Base-by-base conservation (phyloP, 2,888 invertebrate species). In the Cosmorhoe ocellata region DNA sequence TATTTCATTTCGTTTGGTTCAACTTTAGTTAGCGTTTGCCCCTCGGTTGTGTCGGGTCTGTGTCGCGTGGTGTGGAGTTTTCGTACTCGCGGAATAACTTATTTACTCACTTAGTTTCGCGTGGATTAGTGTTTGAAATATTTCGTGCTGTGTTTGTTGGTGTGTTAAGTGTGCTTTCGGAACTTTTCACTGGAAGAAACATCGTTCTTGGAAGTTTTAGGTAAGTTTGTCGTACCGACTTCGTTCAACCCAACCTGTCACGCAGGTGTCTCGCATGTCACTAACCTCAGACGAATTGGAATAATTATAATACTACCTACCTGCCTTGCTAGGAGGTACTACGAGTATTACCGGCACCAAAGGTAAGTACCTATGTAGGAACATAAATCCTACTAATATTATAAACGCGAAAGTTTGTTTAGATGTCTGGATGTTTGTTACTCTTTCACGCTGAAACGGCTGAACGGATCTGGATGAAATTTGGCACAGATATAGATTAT, bases 221-320 rank as follows among this genome's bases (percentile, higher is more conserved):
- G 85, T 80, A 76, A 73, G 74, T 75, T 76, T 74, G 67, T 70
- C 70, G 68, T 71, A 75, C 73, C 74, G 73, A 71, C 79, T 76
- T 67, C 69, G 59, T 79, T 75, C 84, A 87, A 86, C 4, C 75
- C 84, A 87, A 87, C 87, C 86, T 88, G 88, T 88, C 86, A 84
- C 81, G 82, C 87, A 88, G 88, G 88, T 89, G 88, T 86, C 85
- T 84, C 71, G 49, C 66, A 76, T 84, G 86, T 87, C 86, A 85
- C 74, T 86, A 81, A 86, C 86, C 86, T 83, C 74, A 64, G 66
- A 76, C 70, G 74, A 77, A 78, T 73, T 65, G 76, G 62, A 33
- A 12, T 36, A 34, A 2, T 7, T 22, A 10, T 24, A 24, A 6
- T 24, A 24, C 24, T 7, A 7, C 7, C 24, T 24, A 24, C 24